A percentile compares a stretch with the other conserved stretches of the same genome.
Evolutionary conservation across 2,888 invertebrate species (phyloP).

Genomic region (Plusia festucae): DNA sequence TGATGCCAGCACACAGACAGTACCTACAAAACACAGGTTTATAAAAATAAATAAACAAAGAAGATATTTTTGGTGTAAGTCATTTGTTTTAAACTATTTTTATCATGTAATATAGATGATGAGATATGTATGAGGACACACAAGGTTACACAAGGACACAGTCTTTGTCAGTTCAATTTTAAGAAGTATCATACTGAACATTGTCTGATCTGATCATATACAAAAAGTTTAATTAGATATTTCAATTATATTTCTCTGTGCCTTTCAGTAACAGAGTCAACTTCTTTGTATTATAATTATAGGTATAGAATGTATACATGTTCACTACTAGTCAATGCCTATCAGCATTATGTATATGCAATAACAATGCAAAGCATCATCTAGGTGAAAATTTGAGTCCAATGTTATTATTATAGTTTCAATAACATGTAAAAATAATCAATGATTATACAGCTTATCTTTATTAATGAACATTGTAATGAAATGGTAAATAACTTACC

Average conservation of each 20-base stretch:
- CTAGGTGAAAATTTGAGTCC: too few relatives aligned
- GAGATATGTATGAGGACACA: not conserved
- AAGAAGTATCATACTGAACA: too few relatives aligned
- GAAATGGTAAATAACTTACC: conserved; percentile 89
- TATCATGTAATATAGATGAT: not conserved
- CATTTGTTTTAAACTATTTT: conserved; percentile 1
- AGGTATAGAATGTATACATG: too few relatives aligned
- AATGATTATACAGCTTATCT: not conserved
- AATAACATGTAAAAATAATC: not conserved
- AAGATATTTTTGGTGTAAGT: not conserved
- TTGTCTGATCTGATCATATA: too few relatives aligned
- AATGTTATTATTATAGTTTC: too few relatives aligned
- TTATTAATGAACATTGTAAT: not conserved
- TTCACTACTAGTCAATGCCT: too few relatives aligned
- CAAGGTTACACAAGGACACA: not conserved
- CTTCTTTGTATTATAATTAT: too few relatives aligned
- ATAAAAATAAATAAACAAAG: not conserved
- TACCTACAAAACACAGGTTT: conserved; percentile 87
- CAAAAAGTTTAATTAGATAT: too few relatives aligned
- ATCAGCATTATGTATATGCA: too few relatives aligned
- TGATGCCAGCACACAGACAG: conserved; percentile 92
- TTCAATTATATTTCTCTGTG: too few relatives aligned
- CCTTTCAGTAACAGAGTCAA: too few relatives aligned
- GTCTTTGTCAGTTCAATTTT: not conserved
- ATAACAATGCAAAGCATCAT: too few relatives aligned